Evolutionary conservation across 2,888 invertebrate genomes (phyloP), one percentile per base, ranked within the genome.

Genomic region (Polydrusus tereticollis): DNA sequence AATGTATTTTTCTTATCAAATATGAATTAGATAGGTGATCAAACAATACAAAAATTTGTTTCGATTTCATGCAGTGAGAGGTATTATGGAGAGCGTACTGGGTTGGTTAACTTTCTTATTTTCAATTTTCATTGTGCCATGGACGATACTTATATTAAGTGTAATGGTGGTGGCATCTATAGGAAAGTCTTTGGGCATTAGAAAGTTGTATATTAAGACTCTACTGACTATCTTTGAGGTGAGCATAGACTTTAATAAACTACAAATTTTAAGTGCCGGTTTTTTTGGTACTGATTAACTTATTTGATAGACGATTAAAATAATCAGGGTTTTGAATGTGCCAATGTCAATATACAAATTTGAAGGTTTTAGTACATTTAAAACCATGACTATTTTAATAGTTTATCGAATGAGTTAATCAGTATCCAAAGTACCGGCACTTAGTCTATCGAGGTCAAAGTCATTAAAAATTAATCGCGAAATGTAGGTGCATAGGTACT

Each of bases 191-290:
- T 87, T 98, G 76, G 98, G 98, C 73, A 92, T 98, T 14, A 88
- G 98, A 77, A 91, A 92, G 82, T 88, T 94, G 33, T 98, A 97
- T 85, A 96, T 98, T 68, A 91, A 93, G 82, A 87, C 94, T 70
- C 88, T 98, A 73, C 87, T 98, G 73, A 91, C 92, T 85, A 91
- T 98, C 79, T 98, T 98, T 87, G 97, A 98, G 94, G 98, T 98
- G 88, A 89, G 88, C 86, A 58, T 10, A 55, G 4, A n/a, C 4
- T 38, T 12, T 38, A 2, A 38, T 38, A 5, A n/a, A 29, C 38
- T 38, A 38, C 38, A 2, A 38, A 2, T 12, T 38, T 10, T 5
- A 38, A 38, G 38, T 10, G n/a, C n/a, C n/a, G n/a, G n/a, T n/a
- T n/a, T n/a, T n/a, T n/a, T n/a, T n/a, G n/a, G n/a, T n/a, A n/a